These are phyloP conservation scores for Cinclus mexicanus DNA, from an alignment of 2,113 vertebrate species.

Conservation along the genomic window DNA sequence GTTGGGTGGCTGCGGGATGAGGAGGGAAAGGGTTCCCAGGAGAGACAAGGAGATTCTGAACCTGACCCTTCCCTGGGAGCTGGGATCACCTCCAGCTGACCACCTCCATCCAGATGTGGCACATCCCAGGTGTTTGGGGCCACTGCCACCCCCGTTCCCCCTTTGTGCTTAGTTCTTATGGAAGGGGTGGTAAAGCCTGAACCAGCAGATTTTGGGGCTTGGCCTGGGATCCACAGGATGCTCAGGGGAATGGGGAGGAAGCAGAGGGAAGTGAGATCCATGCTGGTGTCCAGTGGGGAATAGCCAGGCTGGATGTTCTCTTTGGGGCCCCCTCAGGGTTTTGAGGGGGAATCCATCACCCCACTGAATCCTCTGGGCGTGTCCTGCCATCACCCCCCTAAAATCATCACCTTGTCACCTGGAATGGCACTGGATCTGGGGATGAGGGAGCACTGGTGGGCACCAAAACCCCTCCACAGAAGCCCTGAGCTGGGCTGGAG, in stretches of 20 bases:
- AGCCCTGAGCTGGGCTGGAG: rapidly evolving
- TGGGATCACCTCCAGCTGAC: background rate
- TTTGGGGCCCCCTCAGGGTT: rapidly evolving
- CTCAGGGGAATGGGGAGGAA: background rate
- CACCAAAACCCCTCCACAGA: background rate
- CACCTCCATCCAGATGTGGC: background rate
- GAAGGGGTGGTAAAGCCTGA: background rate
- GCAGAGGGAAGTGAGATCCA: rapidly evolving
- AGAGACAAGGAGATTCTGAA: background rate
- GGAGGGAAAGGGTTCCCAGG: background rate
- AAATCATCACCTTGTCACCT: background rate
- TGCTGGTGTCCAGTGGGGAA: background rate
- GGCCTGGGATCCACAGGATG: background rate
- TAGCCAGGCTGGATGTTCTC: background rate
- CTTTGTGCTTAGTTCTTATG: background rate
- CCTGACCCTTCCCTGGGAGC: background rate
- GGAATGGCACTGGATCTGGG: background rate
- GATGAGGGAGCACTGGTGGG: background rate
- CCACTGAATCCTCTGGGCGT: background rate
- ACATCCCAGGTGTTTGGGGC: background rate
- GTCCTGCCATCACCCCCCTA: background rate
- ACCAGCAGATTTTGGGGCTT: background rate
- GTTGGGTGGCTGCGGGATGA: rapidly evolving
- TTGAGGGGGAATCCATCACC: background rate
- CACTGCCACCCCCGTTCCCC: rapidly evolving